Evolutionary conservation across 2,113 vertebrate species (phyloP).

Genomic region (Tringa solitaria): DNA sequence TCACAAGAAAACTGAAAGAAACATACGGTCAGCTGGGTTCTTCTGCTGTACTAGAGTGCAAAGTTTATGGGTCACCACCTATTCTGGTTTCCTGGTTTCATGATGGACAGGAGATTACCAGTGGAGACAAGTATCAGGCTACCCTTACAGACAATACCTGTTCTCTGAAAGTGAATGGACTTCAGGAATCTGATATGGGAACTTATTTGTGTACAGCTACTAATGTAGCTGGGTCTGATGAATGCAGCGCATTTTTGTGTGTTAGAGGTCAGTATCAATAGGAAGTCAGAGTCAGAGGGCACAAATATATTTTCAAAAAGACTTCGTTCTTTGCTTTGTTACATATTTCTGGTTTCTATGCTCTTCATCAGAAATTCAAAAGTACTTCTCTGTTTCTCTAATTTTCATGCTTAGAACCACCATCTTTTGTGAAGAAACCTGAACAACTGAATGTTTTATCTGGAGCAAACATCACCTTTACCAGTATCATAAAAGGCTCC

Average conservation of each 20-base stretch:
- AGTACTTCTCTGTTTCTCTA: background rate
- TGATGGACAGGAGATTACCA: constrained; percentile 83
- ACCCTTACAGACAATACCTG: constrained; percentile 89
- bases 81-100: constrained; percentile 92
- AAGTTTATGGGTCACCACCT: constrained; percentile 90
- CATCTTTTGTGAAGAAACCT: constrained; percentile 89
- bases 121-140: constrained; percentile 87
- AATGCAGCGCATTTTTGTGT: constrained; percentile 82
- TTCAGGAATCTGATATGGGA: constrained; percentile 87
- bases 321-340: background rate
- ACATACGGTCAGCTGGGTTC: constrained; percentile 75
- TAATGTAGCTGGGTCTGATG: constrained; percentile 87
- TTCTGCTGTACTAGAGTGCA: constrained; percentile 87
- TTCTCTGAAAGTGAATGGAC: constrained; percentile 81
- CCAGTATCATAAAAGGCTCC: constrained; percentile 87
- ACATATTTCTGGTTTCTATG: background rate
- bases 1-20: constrained; percentile 91
- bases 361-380: constrained; percentile 6
- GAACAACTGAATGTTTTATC: constrained; percentile 89
- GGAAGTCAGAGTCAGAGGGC: background rate
- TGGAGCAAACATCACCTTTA: constrained; percentile 83
- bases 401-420: constrained; percentile 81
- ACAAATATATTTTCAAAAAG: background rate
- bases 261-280: constrained; percentile 89
- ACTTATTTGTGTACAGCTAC: constrained; percentile 86